A percentile compares a stretch with the other conserved stretches of the same genome.
phyloP scores from a whole-genome alignment of 2,888 invertebrate species.

The Nipponacmea schrenckii region DNA sequence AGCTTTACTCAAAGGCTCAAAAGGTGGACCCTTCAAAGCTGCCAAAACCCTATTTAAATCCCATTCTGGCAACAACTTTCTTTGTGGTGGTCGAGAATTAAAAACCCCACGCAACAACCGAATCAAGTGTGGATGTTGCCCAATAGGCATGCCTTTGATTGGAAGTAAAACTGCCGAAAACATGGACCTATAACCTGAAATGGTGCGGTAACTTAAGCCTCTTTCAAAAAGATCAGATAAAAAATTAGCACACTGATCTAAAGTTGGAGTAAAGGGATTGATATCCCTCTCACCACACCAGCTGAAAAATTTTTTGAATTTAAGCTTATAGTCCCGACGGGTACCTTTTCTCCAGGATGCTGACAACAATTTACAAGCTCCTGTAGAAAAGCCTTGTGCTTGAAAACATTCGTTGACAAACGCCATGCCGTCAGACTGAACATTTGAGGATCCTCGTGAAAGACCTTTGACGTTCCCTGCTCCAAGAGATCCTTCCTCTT shows the following conservation, averaged over 20 bases:
- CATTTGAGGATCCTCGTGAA: too few species aligned
- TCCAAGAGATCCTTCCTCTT: too few species aligned
- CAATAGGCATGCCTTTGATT: background rate
- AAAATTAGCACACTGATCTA: background rate
- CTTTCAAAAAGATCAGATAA: background rate
- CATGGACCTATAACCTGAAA: background rate
- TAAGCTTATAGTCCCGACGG: too few species aligned
- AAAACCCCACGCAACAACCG: background rate
- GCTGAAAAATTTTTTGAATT: constrained; percentile 25
- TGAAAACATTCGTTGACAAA: too few species aligned
- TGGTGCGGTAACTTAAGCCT: background rate
- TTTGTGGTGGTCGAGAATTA: background rate
- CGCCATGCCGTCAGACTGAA: too few species aligned
- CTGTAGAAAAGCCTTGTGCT: too few species aligned
- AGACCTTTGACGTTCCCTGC: too few species aligned
- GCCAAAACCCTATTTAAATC: background rate
- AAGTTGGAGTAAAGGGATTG: constrained; percentile 21
- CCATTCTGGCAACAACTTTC: background rate
- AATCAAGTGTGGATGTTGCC: background rate
- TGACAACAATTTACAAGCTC: too few species aligned
- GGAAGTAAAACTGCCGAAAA: background rate
- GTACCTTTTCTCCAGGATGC: too few species aligned
- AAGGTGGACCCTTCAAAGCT: too few species aligned
- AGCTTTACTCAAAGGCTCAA: too few species aligned
- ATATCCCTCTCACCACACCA: constrained; percentile 34